Evolutionary conservation across 2,888 invertebrate species (phyloP).

Genomic region (Campoplex capitator): DNA sequence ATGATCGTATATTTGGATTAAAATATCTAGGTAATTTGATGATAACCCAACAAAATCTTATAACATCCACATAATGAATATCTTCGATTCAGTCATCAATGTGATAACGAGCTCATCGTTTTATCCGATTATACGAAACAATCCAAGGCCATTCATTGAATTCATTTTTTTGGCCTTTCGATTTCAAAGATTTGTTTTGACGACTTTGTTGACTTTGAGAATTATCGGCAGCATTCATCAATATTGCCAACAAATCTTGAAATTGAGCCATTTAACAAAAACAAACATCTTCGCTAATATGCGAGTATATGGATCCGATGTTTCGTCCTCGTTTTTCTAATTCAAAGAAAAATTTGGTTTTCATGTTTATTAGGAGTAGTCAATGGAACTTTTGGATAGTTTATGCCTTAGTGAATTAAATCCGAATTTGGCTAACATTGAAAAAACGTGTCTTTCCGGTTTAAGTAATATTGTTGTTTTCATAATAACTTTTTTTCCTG

Average conservation of each 20-base stretch:
- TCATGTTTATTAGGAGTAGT: not conserved
- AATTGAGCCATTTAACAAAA: not conserved
- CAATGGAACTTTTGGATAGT: no score
- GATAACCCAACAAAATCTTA: conserved; percentile 3
- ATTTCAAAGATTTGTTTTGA: conserved; percentile 10
- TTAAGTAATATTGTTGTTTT: no score
- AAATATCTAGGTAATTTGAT: not conserved
- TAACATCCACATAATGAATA: not conserved
- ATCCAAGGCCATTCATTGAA: conserved; percentile 1
- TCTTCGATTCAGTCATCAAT: not conserved
- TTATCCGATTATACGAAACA: conserved; percentile 25
- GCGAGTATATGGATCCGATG: not conserved
- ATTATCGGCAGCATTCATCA: conserved; percentile 6
- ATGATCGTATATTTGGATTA: not conserved
- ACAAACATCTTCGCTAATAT: not conserved
- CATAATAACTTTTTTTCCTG: no score
- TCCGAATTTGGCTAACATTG: not conserved
- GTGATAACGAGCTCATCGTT: conserved; percentile 7
- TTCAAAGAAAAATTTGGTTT: not conserved
- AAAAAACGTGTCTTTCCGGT: not conserved
- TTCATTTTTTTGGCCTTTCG: not conserved
- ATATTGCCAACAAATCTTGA: not conserved
- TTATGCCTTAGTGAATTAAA: not conserved
- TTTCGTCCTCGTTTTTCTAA: not conserved
- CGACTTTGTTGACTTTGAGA: conserved; percentile 1